Conservation (phyloP, 2,797 vertebrate species). For the Amniataba percoides region DNA sequence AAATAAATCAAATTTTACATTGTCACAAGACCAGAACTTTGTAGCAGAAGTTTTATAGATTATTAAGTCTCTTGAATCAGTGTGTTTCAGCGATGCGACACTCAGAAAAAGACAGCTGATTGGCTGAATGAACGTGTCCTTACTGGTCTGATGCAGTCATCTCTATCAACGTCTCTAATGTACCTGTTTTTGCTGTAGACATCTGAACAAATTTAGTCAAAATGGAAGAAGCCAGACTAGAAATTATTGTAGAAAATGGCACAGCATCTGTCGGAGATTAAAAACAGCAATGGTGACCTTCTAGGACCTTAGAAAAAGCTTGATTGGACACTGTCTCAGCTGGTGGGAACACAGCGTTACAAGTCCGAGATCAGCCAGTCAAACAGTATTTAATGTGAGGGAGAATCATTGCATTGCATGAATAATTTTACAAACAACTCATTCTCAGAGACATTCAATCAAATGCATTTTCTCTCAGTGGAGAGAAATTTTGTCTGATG, state of each 20-base stretch:
- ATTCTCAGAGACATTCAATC: not conserved
- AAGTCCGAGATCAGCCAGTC: not conserved
- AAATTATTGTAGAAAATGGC: not conserved
- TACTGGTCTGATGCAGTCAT: not conserved
- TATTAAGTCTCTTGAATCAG: not conserved
- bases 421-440: slow-evolving; percentile 1
- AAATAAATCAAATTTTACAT: not conserved
- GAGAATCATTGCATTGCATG: not conserved
- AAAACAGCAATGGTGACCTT: not conserved
- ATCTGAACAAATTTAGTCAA: not conserved
- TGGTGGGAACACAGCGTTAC: not conserved
- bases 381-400: not conserved
- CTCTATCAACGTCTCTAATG: not conserved
- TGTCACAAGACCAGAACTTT: not conserved
- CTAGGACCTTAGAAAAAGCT: not conserved
- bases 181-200: not conserved
- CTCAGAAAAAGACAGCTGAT: not conserved
- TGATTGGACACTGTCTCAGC: not conserved
- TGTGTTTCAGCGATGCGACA: not conserved
- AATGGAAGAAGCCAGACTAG: not conserved
- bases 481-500: not conserved
- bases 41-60: not conserved
- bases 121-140: not conserved
- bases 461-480: not conserved
- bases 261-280: not conserved